Base-by-base conservation (phyloP, 2,888 invertebrate genomes). In the Cyclophora albipunctata region DNA sequence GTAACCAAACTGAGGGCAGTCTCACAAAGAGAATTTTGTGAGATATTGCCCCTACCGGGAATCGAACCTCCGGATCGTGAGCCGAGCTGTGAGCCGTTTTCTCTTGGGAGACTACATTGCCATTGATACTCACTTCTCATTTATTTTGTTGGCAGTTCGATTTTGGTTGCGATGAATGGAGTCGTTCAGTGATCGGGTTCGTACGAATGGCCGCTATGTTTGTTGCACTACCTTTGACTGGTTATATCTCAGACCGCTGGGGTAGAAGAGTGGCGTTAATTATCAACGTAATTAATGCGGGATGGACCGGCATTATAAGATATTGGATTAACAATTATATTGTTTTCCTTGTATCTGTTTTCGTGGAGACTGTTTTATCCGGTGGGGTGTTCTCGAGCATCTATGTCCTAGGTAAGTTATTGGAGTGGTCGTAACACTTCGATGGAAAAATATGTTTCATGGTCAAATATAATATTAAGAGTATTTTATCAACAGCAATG, bases 231-330 rank as follows among this genome's bases (percentile, higher is more conserved):
- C 92, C 93, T 3, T 78, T 93, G 54, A 90, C 92, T 0, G 94
- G 94, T 44, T 90, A 90, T 60, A 71, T 94, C 42, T 94, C 94
- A 0, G 94, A 95, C 81, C 91, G 90, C 87, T 94, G 89, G 81
- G 93, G 93, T 3, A 85, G 93, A 44, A 89, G 91, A 55, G 79
- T 88, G 2, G 85, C 91, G 1, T 81, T 93, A 53, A 80, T 91
- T 34, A 66, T 90, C 58, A 90, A 90, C 53, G 89, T 91, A 53
- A 76, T 91, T 57, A 75, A 92, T 56, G 91, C 91, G 7, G 91
- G 91, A 34, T 74, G 93, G 63, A 80, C 92, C 47, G 95, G 95
- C n/a, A 63, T 93, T 33, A 66, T 90, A 5, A 90, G 93, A 3
- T 81, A 81, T 64, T 82, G 74, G 62, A 90, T 93, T 7, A 81